phyloP scores from a whole-genome alignment of 2,113 vertebrate genomes.

The Entosphenus tridentatus region DNA sequence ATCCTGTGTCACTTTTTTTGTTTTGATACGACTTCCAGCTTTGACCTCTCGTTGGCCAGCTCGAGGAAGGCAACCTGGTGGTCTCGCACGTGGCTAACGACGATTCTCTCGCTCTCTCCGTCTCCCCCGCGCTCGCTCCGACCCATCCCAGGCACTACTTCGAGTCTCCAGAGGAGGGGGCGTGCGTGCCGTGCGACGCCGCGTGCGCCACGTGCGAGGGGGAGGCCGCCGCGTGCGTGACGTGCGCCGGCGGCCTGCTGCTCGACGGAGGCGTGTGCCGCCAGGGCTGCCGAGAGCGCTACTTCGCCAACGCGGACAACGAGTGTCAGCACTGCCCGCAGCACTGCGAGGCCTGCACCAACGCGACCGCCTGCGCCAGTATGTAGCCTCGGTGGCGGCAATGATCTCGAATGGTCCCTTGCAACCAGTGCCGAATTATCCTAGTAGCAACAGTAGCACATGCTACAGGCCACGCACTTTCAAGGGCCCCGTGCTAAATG shows the following conservation, averaged over 20 bases:
- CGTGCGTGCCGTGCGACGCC: background rate
- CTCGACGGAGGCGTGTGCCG: background rate
- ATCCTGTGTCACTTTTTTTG: no score
- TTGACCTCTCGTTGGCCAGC: no score
- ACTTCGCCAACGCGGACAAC: background rate
- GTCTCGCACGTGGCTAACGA: no score
- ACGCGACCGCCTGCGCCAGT: background rate
- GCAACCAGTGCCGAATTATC: no score
- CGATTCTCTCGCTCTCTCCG: no score
- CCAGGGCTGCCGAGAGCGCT: background rate
- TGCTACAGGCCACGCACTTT: no score
- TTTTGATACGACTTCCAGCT: no score
- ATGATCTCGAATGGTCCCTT: no score
- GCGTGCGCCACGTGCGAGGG: conserved; percentile 2
- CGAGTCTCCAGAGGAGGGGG: background rate
- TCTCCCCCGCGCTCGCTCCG: no score
- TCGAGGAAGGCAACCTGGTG: no score
- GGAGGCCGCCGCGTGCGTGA: background rate
- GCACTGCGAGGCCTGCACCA: conserved; percentile 3
- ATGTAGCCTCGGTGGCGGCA: background rate
- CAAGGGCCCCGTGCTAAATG: no score
- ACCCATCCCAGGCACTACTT: background rate
- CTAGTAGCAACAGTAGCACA: no score
- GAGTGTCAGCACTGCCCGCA: background rate
- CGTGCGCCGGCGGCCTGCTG: conserved; percentile 2